A percentile compares a stretch with the other conserved stretches of the same genome.
These are phyloP conservation scores for Phalera bucephala DNA, from an alignment of 2,888 invertebrate genomes.

Conservation along the genomic window DNA sequence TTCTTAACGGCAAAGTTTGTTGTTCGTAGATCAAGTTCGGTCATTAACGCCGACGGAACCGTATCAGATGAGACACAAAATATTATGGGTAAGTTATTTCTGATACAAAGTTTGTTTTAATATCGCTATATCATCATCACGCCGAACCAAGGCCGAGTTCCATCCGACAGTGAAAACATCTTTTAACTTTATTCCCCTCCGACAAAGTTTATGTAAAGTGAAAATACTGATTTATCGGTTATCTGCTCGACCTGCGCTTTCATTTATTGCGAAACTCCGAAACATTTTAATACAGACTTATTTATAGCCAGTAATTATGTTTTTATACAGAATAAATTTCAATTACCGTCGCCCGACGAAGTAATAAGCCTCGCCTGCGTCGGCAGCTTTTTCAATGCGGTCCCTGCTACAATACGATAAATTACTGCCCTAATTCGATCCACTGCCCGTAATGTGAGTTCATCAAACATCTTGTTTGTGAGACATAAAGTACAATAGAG, in stretches of 20 bases:
- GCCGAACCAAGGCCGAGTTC: slow-evolving; percentile 18
- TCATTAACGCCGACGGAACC: slow-evolving; percentile 47
- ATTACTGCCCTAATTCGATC: slow-evolving; percentile 65
- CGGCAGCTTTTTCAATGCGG: slow-evolving; percentile 37
- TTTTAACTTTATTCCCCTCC: slow-evolving; percentile 31
- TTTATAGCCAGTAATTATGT: slow-evolving; percentile 16
- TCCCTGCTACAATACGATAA: slow-evolving; percentile 50
- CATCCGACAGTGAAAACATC: slow-evolving; percentile 32
- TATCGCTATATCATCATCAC: slow-evolving; percentile 50
- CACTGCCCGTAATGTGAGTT: slow-evolving; percentile 66
- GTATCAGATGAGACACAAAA: slow-evolving; percentile 42
- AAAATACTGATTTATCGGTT: slow-evolving; percentile 46
- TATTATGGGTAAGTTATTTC: slow-evolving; percentile 48
- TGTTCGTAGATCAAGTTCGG: slow-evolving; percentile 59
- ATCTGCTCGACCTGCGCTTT: slow-evolving; percentile 21
- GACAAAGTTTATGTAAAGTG: slow-evolving; percentile 38
- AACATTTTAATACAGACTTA: slow-evolving; percentile 14
- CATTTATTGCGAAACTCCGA: slow-evolving; percentile 14
- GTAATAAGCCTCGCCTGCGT: slow-evolving; percentile 23
- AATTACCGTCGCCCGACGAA: slow-evolving; percentile 16
- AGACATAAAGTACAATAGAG: slow-evolving; percentile 62
- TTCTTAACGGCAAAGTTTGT: slow-evolving; percentile 24
- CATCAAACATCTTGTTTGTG: slow-evolving; percentile 77
- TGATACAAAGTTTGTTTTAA: slow-evolving; percentile 40
- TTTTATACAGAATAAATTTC: slow-evolving; percentile 24